Conservation (phyloP, 35 echinoderm and acorn worm genomes). For the Amphiura filiformis region DNA sequence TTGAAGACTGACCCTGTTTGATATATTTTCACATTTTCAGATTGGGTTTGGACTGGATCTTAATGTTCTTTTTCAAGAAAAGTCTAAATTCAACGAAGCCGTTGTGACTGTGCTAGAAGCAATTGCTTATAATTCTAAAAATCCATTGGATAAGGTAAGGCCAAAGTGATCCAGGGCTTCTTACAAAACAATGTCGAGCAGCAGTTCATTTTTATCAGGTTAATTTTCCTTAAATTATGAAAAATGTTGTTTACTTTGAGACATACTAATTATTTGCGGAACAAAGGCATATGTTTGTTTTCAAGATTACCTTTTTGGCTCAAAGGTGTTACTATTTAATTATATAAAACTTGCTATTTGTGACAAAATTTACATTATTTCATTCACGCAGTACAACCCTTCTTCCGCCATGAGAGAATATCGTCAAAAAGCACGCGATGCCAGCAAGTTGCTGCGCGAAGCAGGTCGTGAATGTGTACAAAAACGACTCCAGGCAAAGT, state of each 20-base stretch:
- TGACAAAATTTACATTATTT: neutral
- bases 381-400: neutral
- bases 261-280: too few relatives aligned
- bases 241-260: too few relatives aligned
- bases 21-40: neutral
- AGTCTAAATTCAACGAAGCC: neutral
- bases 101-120: neutral
- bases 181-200: too few relatives aligned
- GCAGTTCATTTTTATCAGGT: too few relatives aligned
- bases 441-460: constrained; percentile 24
- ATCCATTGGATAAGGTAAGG: constrained; percentile 11
- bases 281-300: too few relatives aligned
- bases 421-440: constrained; percentile 21
- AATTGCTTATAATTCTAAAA: neutral
- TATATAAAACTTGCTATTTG: too few relatives aligned
- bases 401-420: neutral
- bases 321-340: too few relatives aligned
- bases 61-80: neutral
- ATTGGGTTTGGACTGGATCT: constrained; percentile 9
- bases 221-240: too few relatives aligned
- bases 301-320: too few relatives aligned
- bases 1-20: too few relatives aligned
- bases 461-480: constrained; percentile 36
- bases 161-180: too few relatives aligned
- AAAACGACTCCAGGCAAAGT: constrained; percentile 25